Base-by-base conservation (phyloP, 2,797 vertebrate species). In the Cheracebus regulus region DNA sequence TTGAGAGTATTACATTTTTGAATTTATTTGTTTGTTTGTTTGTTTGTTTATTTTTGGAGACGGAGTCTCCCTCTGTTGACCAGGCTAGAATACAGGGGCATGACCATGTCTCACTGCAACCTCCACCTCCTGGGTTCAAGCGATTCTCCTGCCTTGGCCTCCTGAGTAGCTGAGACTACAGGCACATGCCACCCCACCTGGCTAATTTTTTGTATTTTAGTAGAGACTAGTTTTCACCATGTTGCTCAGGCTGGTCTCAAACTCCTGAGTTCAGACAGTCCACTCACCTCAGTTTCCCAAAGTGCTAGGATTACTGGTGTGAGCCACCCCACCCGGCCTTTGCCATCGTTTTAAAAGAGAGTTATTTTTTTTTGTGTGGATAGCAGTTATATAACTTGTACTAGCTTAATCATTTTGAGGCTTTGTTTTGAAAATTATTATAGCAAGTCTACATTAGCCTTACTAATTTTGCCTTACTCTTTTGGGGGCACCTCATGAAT, bases 1-100 rank as follows among this genome's bases (percentile, higher is more conserved):
- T 30, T 72, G 13, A 73, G 48, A 52, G 33, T 91, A 79, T 67
- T 75, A 30, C 20, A 81, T 33, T 82, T 90, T 87, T 17, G 28
- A 41, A 11, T 86, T 6, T 70, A n/a, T 55, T 1, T 39, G 55
- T 84, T 33, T 15, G 7, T 30, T 64, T 64, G 33, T 61, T 58
- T 58, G 4, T 58, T 58, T 58, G 3, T 30, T 64, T 33, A 64
- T 33, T 64, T 64, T 33, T 33, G 14, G 61, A 64, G 61, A 64
- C 0, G 0, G 30, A 64, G 17, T 17, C 33, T 64, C 0, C 0
- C 7, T n/a, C 7, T 64, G 30, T 64, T 7, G 0, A 13, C 3
- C 14, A 64, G 61, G 14, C 61, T 64, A 7, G 30, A 64, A 30
- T 64, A 15, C 61, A 33, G 30, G 33, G 61, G 14, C 1, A 1